These are phyloP conservation scores for Sebastes matsubarae DNA, from an alignment of 2,797 vertebrate genomes.

Conservation along the genomic window DNA sequence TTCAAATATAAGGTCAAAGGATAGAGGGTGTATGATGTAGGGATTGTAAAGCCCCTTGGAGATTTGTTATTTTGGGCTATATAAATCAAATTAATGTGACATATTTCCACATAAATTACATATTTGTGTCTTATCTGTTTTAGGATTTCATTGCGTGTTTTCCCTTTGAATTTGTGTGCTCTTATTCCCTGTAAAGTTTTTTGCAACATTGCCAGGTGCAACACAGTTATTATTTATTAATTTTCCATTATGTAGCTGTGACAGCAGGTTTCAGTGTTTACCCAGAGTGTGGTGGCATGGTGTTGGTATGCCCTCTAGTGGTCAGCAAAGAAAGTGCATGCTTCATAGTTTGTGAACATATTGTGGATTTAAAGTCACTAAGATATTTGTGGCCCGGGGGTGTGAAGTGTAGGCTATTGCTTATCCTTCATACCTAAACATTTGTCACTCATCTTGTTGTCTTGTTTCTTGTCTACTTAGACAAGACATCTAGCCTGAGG, in stretches of 20 bases:
- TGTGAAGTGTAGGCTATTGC: background rate
- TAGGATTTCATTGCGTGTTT: background rate
- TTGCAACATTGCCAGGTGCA: background rate
- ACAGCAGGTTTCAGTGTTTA: background rate
- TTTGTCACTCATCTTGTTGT: background rate
- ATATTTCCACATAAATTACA: background rate
- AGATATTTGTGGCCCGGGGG: background rate
- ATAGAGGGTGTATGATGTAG: background rate
- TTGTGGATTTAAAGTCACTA: background rate
- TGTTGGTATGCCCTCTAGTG: constrained; percentile 58
- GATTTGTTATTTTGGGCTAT: background rate
- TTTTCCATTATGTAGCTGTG: background rate
- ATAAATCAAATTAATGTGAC: background rate
- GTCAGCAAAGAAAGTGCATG: constrained; percentile 12
- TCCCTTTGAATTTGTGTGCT: background rate
- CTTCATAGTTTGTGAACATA: background rate
- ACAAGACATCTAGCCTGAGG: background rate
- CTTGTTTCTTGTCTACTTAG: background rate
- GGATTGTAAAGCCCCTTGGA: background rate
- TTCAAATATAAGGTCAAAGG: background rate
- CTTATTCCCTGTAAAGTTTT: rapidly evolving
- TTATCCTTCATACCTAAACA: background rate
- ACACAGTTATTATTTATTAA: background rate
- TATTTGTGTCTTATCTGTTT: background rate
- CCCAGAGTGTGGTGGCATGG: background rate